Percentiles rank a stretch among this genome's conserved stretches.
Conservation (phyloP, 2,797 vertebrate species). For the Sebastiscus tertius region DNA sequence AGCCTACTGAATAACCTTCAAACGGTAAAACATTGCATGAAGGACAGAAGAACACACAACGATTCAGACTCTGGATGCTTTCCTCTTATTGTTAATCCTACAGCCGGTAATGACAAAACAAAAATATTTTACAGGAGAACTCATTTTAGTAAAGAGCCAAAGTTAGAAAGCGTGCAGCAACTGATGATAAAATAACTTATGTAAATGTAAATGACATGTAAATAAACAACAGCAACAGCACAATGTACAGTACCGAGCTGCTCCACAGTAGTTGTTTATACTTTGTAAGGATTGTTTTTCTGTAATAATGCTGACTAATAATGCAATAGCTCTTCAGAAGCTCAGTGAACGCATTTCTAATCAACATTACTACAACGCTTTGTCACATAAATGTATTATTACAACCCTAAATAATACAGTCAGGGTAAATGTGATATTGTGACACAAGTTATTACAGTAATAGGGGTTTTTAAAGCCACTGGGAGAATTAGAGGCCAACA, state of each 20-base stretch:
- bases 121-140: neutral
- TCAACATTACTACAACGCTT: neutral
- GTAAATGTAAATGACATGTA: neutral
- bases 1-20: constrained; percentile 52
- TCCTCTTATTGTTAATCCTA: neutral
- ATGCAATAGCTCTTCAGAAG: neutral
- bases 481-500: neutral
- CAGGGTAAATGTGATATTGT: neutral
- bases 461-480: neutral
- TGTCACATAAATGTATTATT: neutral
- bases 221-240: neutral
- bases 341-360: neutral
- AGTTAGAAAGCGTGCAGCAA: neutral
- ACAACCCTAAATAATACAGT: neutral
- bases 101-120: neutral
- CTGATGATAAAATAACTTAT: neutral
- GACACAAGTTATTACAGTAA: neutral
- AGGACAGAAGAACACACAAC: constrained; percentile 23
- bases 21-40: constrained; percentile 25
- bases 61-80: constrained; percentile 17
- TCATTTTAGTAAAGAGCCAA: neutral
- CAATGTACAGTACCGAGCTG: neutral
- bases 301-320: neutral
- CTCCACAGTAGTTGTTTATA: neutral
- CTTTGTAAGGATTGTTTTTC: neutral